Percentiles rank a stretch among this genome's conserved stretches.
Conservation (phyloP, 2,888 invertebrate species). For the Volucella zonaria region DNA sequence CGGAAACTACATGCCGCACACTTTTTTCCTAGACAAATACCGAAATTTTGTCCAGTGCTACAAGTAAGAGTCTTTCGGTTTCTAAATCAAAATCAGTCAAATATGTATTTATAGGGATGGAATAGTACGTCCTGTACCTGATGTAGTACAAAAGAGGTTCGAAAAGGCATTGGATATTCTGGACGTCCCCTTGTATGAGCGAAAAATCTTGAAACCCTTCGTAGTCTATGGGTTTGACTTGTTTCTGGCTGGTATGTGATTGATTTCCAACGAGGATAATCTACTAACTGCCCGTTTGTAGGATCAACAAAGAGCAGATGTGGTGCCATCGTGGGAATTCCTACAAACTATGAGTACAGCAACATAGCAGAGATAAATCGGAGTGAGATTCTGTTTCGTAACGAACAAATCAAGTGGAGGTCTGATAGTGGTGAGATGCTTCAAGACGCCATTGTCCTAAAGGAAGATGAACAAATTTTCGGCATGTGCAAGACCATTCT, state of each 20-base stretch:
- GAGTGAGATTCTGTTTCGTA: constrained; percentile 85
- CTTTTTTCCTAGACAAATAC: constrained; percentile 85
- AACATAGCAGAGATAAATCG: constrained; percentile 84
- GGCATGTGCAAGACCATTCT: constrained; percentile 90
- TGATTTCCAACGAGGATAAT: background rate
- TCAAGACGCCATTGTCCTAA: constrained; percentile 87
- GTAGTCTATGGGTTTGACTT: constrained; percentile 89
- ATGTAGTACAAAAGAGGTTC: constrained; percentile 83
- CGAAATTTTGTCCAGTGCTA: constrained; percentile 86
- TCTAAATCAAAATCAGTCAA: background rate
- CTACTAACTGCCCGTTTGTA: constrained; percentile 67
- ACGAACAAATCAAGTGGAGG: constrained; percentile 86
- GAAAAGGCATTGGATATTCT: constrained; percentile 86
- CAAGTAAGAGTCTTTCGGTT: constrained; percentile 82
- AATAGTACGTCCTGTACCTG: constrained; percentile 84
- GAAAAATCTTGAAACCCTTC: constrained; percentile 86
- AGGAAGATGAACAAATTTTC: constrained; percentile 91
- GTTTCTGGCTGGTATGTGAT: constrained; percentile 86
- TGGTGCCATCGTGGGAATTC: constrained; percentile 89
- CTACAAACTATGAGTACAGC: constrained; percentile 87
- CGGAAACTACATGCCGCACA: constrained; percentile 85
- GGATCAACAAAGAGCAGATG: constrained; percentile 84
- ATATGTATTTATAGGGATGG: constrained; percentile 84
- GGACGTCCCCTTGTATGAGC: constrained; percentile 83
- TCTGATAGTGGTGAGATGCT: constrained; percentile 86